Base-by-base conservation (phyloP, 1,140 invertebrate genomes). In the Popillia japonica region DNA sequence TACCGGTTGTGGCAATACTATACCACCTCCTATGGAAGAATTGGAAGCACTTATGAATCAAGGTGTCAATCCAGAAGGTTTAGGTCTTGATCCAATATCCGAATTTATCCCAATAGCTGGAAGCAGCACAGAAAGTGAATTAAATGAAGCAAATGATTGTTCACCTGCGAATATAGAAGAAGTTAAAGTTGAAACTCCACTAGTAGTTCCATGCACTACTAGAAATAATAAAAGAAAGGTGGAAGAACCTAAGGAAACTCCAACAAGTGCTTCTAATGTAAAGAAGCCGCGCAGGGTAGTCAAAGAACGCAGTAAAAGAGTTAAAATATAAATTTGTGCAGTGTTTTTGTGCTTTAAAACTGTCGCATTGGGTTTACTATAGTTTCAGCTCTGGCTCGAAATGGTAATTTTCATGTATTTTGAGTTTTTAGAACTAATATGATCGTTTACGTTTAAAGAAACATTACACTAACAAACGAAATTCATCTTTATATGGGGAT, bases 41-140 rank as follows among this genome's bases (percentile, higher is more conserved):
- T 82, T 91, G 11, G 90, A 91, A 48, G 89, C 89, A 20, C 82
- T 91, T 6, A 86, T 90, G 7, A 92, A 91, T 87, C 91, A 92
- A 82, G 90, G 90, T 73, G 89, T 91, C 20, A 81, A 90, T 76
- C 88, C 90, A 0, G 90, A 91, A 79, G 88, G 88, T 64, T 86
- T 90, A 10, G 80, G 82, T 27, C 76, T 80, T 7, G 78, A 82
- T 40, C 79, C 78, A 8, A 14, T 84, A 17, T 81, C 88, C 17
- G 87, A 88, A 74, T 89, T 89, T 76, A 88, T 88, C 78, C 87
- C 88, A 9, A 89, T 88, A 75, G 85, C 83, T 34, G 74, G 77
- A 48, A 79, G 55, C 55, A 61, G 40, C 61, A 75, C 48, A 10
- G 68, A 77, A 78, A 72, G 72, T 11, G 72, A 74, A 9, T 40